Evolutionary conservation across 1,140 invertebrate genomes (phyloP).

Genomic region (Coenobita brevimanus): DNA sequence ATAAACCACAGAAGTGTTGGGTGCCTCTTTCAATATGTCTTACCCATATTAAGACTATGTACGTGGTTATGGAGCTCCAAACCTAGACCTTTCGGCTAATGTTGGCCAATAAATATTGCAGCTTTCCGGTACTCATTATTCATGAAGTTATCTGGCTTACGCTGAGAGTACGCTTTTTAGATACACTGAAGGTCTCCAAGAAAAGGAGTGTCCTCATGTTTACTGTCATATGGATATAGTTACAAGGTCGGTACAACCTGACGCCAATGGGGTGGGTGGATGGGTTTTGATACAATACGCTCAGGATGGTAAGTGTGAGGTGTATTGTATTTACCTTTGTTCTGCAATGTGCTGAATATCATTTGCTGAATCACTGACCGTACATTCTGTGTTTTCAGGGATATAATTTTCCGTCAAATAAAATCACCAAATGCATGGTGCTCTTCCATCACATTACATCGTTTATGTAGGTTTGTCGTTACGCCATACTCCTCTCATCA

Average conservation of each 20-base stretch:
- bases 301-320: neutral
- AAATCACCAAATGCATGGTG: constrained; percentile 8
- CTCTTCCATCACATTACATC: neutral
- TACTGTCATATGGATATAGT: neutral
- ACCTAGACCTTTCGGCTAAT: neutral
- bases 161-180: neutral
- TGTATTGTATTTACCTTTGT: neutral
- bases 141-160: neutral
- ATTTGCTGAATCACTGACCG: constrained; percentile 3
- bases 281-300: neutral
- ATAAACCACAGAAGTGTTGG: neutral
- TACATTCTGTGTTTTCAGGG: constrained; percentile 1
- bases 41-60: neutral
- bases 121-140: neutral
- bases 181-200: neutral
- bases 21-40: neutral
- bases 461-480: neutral
- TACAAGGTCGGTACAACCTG: neutral
- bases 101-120: neutral
- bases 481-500: constrained; percentile 3
- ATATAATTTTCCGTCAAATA: neutral
- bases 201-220: neutral
- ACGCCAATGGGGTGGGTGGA: too few relatives aligned
- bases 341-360: neutral
- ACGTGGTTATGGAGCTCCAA: neutral